phyloP scores from a whole-genome alignment of 2,888 invertebrate genomes.

The Hesperia comma region DNA sequence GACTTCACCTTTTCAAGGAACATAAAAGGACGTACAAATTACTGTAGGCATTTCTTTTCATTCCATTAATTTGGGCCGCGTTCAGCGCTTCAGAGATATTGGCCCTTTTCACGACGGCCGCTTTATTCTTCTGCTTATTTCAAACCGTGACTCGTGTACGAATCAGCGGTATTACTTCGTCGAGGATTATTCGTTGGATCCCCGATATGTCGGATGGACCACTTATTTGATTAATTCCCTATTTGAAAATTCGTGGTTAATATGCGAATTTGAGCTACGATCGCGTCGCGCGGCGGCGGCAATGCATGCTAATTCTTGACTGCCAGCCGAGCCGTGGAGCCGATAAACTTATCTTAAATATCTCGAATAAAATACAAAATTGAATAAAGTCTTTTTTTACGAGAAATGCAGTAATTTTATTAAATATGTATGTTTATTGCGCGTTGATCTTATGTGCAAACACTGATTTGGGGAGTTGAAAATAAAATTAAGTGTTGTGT shows the following conservation, averaged over 20 bases:
- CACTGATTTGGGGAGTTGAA: no score
- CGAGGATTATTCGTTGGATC: constrained; percentile 1
- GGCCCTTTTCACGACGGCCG: constrained; percentile 28
- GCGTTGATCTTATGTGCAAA: no score
- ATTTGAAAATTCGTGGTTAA: background rate
- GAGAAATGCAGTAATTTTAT: no score
- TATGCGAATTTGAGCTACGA: no score
- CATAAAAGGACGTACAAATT: constrained; percentile 37
- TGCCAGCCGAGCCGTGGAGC: no score
- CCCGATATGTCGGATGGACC: background rate
- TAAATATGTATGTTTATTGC: no score
- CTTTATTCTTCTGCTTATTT: constrained; percentile 20
- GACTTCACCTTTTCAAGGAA: constrained; percentile 33
- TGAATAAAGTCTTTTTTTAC: no score
- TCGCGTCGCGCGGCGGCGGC: no score
- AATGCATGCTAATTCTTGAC: no score
- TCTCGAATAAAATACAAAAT: no score
- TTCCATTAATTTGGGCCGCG: constrained; percentile 35
- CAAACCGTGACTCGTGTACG: constrained; percentile 24
- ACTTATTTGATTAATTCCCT: background rate
- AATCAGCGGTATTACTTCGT: background rate
- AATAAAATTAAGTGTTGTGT: no score
- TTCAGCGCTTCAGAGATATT: constrained; percentile 31
- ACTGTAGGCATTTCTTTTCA: constrained; percentile 37
- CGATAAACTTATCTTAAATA: no score